A percentile compares a stretch with the other conserved stretches of the same genome.
These are phyloP conservation scores for Drosophila algonquin DNA, from an alignment of 2,888 invertebrate species.

Conservation along the genomic window DNA sequence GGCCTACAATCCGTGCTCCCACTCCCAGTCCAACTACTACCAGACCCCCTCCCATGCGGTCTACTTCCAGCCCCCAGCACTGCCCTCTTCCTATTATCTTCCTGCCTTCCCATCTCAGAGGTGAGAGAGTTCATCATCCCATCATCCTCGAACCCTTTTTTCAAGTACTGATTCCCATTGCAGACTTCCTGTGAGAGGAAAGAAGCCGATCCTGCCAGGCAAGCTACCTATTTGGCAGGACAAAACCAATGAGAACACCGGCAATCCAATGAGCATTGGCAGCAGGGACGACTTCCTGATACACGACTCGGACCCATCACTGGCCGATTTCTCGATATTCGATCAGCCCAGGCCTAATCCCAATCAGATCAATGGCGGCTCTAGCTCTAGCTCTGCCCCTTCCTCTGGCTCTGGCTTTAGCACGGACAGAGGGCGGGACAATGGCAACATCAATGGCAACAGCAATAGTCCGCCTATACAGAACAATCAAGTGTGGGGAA, in stretches of 20 bases:
- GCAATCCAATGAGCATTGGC: constrained; percentile 2
- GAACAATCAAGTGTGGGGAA: not conserved
- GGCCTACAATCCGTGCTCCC: constrained; percentile 24
- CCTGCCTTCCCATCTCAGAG: constrained; percentile 17
- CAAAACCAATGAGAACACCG: not conserved
- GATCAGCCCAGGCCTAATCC: constrained; percentile 21
- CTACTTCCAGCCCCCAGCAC: not conserved
- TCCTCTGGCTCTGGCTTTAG: not conserved
- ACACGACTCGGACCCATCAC: constrained; percentile 64
- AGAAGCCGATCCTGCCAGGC: constrained; percentile 42
- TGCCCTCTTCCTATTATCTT: constrained; percentile 12
- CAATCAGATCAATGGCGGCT: not conserved
- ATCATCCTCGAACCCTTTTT: accelerated
- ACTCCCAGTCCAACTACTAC: not conserved
- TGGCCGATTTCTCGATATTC: constrained; percentile 61
- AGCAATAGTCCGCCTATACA: not conserved
- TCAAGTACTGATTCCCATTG: not conserved
- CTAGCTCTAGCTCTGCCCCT: not conserved
- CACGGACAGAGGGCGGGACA: not conserved
- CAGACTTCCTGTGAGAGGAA: constrained; percentile 49
- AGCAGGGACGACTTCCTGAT: constrained; percentile 56
- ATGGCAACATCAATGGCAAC: not conserved
- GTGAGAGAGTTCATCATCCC: constrained; percentile 15
- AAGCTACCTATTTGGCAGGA: constrained; percentile 30
- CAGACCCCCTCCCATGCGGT: not conserved